Base-by-base conservation (phyloP, 2,797 vertebrate genomes). In the Neosalanx taihuensis region DNA sequence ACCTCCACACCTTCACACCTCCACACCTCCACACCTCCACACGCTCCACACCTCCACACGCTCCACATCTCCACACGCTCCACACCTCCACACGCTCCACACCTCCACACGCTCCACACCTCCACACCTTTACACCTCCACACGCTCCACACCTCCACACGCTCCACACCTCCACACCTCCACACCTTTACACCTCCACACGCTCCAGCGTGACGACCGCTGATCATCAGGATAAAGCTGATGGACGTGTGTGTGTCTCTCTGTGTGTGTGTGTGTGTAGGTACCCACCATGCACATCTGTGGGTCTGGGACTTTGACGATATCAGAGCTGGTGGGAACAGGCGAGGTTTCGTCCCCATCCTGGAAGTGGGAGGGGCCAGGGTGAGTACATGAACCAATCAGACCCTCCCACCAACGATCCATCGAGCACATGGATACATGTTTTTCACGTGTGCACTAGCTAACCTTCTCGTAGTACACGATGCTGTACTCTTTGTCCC, bases 391-490 rank as follows among this genome's bases (percentile, higher is more conserved):
- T 0, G 5, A 23, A 56, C 13, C 61, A 9, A 67, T 77, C 65
- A 77, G 73, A 18, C 26, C 13, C 10, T 46, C 41, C 41, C 41
- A 46, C 41, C 10, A 9, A 46, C 35, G 35, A 10, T 9, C 35
- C 35, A 37, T 37, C 0, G 41, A 46, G 41, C 41, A 46, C 41
- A 13, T 46, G 41, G 12, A 46, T 46, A 46, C 41, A 12, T 46
- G 41, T 46, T 46, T 10, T 12, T 3, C 37, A 37, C 35, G n/a
- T 37, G 35, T 46, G 41, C 7, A 46, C 12, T 17, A 67, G 71
- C 17, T 91, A 99, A 99, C 98, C 97, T 99, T 98, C 86, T 99
- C 98, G 33, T 98, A 99, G 87, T 99, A 99, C 71, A 99, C 97
- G 23, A 99, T 97, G 64, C 94, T 96, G 78, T 96, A 96, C 72